Evolutionary conservation across 1,140 invertebrate genomes (phyloP).

Genomic region (Bombus sylvicola): DNA sequence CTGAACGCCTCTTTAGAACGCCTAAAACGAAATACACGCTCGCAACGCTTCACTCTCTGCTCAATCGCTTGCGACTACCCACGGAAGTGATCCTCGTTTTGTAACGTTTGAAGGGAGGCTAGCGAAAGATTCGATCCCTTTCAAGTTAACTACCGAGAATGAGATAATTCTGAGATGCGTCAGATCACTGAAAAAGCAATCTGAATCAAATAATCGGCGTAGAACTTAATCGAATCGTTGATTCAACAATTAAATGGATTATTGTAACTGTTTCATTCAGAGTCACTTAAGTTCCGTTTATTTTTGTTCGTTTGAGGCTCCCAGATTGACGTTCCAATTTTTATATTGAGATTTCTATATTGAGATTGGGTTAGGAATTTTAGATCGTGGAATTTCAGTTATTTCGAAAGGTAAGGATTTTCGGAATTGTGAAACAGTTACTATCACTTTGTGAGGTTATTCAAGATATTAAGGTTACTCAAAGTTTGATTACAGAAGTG

Average conservation of each 20-base stretch:
- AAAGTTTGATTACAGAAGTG: not conserved
- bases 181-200: not conserved
- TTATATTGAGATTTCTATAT: too few relatives aligned
- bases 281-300: not conserved
- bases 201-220: not conserved
- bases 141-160: not conserved
- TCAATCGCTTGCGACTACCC: conserved; percentile 8
- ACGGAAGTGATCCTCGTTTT: not conserved
- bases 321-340: not conserved
- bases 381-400: not conserved
- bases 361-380: too few relatives aligned
- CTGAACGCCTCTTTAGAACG: conserved; percentile 11
- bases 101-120: not conserved
- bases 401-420: too few relatives aligned
- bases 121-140: not conserved
- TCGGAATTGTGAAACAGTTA: not conserved
- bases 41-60: conserved; percentile 51
- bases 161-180: not conserved
- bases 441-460: not conserved
- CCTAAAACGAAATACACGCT: conserved; percentile 26
- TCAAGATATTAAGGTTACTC: not conserved
- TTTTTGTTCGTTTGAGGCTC: not conserved
- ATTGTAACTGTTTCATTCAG: not conserved
- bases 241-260: not conserved
- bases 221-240: too few relatives aligned